These are phyloP conservation scores for Desoria tigrina DNA, from an alignment of 2,888 invertebrate species.

Conservation along the genomic window DNA sequence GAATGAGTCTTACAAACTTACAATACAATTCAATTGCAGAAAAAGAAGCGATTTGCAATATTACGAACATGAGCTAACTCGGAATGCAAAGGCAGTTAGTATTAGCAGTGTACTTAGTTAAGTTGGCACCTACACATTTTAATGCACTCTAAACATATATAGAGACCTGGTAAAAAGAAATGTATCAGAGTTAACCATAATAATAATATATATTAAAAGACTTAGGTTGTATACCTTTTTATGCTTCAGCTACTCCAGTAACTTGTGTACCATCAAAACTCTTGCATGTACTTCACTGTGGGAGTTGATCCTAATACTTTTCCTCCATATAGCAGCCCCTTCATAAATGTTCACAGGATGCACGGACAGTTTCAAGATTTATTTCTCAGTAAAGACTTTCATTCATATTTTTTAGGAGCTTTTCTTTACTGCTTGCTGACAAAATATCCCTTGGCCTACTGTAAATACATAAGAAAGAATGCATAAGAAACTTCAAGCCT, in stretches of 20 bases:
- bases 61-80: background rate
- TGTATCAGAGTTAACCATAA: background rate
- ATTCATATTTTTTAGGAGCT: conserved; percentile 4
- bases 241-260: conserved; percentile 6
- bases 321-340: background rate
- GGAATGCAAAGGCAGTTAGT: conserved; percentile 1
- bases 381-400: background rate
- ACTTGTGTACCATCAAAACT: background rate
- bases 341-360: no score
- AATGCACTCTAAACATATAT: background rate
- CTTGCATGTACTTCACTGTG: background rate
- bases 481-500: no score
- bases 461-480: no score
- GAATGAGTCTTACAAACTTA: background rate
- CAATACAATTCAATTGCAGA: conserved; percentile 10
- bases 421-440: no score
- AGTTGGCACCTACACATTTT: background rate
- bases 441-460: no score
- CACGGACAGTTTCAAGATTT: background rate
- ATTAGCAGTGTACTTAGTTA: background rate
- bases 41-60: conserved; percentile 1
- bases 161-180: background rate
- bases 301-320: conserved; percentile 9
- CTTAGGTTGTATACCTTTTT: background rate
- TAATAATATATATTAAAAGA: no score